Percentiles rank a stretch among this genome's conserved stretches.
Conservation (phyloP, 2,797 vertebrate species). For the Notamacropus eugenii region DNA sequence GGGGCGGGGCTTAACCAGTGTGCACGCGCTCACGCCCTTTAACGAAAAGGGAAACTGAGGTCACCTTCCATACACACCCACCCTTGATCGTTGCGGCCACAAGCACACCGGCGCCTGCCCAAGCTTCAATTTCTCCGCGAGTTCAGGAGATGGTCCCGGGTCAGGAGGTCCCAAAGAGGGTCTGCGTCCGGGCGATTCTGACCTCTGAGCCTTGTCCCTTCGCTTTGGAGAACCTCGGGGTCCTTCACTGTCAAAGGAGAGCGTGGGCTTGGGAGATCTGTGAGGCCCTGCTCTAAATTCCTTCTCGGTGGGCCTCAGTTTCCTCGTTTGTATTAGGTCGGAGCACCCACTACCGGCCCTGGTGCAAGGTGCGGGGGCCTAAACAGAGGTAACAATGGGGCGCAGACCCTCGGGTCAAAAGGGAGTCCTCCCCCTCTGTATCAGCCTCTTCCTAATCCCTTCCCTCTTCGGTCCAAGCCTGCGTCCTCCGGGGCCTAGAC, state of each 20-base stretch:
- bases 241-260: background rate
- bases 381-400: background rate
- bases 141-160: background rate
- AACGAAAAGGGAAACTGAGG: background rate
- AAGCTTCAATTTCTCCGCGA: background rate
- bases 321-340: background rate
- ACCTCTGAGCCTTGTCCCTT: background rate
- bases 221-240: background rate
- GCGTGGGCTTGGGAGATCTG: background rate
- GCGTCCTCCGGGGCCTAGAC: background rate
- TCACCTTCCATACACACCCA: background rate
- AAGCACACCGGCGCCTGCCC: too few relatives aligned
- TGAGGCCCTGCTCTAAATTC: too few relatives aligned
- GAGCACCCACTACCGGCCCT: background rate
- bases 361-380: too few relatives aligned
- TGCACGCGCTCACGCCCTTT: background rate
- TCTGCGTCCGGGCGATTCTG: background rate
- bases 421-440: background rate
- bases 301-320: background rate
- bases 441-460: too few relatives aligned
- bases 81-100: background rate
- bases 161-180: background rate
- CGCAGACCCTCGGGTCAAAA: background rate
- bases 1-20: background rate
- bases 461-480: background rate